Evolutionary conservation across 2,113 vertebrate species (phyloP).

Genomic region (Tylochromis polylepis): DNA sequence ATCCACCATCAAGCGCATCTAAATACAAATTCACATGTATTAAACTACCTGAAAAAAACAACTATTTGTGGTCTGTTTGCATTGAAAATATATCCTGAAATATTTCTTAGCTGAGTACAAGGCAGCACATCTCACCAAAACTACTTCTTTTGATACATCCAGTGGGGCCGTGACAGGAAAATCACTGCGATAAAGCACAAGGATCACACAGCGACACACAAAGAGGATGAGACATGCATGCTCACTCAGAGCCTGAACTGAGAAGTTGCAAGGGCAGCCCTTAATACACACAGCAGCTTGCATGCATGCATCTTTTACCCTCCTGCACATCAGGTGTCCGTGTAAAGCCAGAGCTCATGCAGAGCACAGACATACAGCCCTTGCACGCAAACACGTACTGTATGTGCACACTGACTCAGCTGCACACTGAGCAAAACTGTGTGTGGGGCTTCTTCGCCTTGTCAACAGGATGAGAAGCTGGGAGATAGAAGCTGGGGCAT

Average conservation of each 20-base stretch:
- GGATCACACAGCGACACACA: neutral
- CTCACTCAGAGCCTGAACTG: neutral
- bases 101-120: neutral
- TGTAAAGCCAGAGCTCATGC: slow-evolving; percentile 24
- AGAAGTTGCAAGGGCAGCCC: neutral
- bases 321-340: slow-evolving; percentile 33
- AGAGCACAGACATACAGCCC: neutral
- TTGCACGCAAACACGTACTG: neutral
- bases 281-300: slow-evolving; percentile 14
- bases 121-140: neutral
- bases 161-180: neutral
- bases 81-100: neutral
- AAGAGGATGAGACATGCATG: neutral
- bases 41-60: neutral
- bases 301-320: slow-evolving; percentile 26
- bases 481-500: slow-evolving; percentile 40
- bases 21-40: neutral
- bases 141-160: neutral
- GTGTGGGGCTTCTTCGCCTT: slow-evolving; percentile 25
- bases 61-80: neutral
- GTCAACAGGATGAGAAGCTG: slow-evolving; percentile 67
- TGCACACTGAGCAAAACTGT: slow-evolving; percentile 9
- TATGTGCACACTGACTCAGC: neutral
- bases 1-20: neutral
- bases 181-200: neutral